Base-by-base conservation (phyloP, 2,113 vertebrate genomes). In the Hiodon tergisus region DNA sequence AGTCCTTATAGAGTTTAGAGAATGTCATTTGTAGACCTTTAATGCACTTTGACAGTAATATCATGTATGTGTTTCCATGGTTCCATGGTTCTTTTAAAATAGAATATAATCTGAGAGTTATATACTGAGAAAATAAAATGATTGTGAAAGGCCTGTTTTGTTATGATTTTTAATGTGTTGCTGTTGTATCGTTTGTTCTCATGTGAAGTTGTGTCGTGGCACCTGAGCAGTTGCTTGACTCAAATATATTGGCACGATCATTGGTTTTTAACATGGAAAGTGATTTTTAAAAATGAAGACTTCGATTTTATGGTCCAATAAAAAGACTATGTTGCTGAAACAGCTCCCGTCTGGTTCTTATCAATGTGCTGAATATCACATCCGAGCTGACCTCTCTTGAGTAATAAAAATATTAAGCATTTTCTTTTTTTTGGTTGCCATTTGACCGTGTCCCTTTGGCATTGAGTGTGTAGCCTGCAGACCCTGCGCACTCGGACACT, bases 71-170 rank as follows among this genome's bases (percentile, higher is more conserved):
- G 69, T 82, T 11, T 70, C 51, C 73, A 54, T 62, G 72, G 72
- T 72, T 75, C 61, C 52, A 48, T 78, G 82, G 68, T 73, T 79
- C 73, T 69, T 31, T 31, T 75, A 67, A 70, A 83, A 70, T 83
- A 74, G 78, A 83, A 73, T 86, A 74, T 79, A 76, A 81, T 72
- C 81, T 87, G 86, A 84, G 85, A 83, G 62, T 65, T 65, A 8
- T 82, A 82, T 84, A 31, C 86, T 87, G 81, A 86, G 87, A 81
- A 71, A 46, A 73, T 14, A 51, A 60, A 85, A 88, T 55, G 48
- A 31, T 31, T 31, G 31, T 31, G 31, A 61, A 78, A 69, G 31
- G 60, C 8, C 76, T 77, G 85, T 88, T 87, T 87, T 88, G 83
- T 79, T 85, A 69, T 78, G 82, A 67, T 73, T 73, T 59, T n/a